A percentile compares a stretch with the other conserved stretches of the same genome.
These are phyloP conservation scores for Lynx canadensis DNA, from an alignment of 2,113 vertebrate genomes.

Conservation along the genomic window DNA sequence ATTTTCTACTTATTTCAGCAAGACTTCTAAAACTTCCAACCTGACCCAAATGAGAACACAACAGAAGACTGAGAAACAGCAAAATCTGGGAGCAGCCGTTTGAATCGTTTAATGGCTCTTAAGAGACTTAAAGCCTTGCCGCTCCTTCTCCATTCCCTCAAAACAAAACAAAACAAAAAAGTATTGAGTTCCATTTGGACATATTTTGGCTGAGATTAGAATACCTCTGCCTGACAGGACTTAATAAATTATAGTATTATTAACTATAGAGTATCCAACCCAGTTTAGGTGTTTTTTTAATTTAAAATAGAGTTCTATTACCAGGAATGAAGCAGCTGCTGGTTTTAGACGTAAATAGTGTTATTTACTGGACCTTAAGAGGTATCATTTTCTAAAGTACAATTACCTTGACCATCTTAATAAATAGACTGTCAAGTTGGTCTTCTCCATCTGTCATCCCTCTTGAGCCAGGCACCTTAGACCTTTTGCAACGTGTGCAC, in stretches of 20 bases:
- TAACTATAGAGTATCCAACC: background rate
- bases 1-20: slow-evolving; percentile 29
- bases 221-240: background rate
- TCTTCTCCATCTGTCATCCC: background rate
- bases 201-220: slow-evolving; percentile 18
- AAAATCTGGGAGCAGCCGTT: background rate
- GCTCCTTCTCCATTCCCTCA: background rate
- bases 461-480: background rate
- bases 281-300: slow-evolving; percentile 31
- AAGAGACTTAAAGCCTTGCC: background rate
- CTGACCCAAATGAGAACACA: slow-evolving; percentile 27
- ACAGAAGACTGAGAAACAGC: background rate
- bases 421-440: background rate
- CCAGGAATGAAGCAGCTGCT: slow-evolving; percentile 25
- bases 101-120: background rate
- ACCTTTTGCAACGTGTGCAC: background rate
- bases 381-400: slow-evolving; percentile 11
- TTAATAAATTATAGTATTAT: slow-evolving; percentile 44
- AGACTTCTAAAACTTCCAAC: background rate
- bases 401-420: background rate
- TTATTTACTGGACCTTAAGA: slow-evolving; percentile 8
- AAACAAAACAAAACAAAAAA: background rate
- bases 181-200: slow-evolving; percentile 13
- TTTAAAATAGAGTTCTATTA: slow-evolving; percentile 39
- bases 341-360: slow-evolving; percentile 7